Conservation (phyloP, 2,113 vertebrate genomes). For the Lepus europaeus region DNA sequence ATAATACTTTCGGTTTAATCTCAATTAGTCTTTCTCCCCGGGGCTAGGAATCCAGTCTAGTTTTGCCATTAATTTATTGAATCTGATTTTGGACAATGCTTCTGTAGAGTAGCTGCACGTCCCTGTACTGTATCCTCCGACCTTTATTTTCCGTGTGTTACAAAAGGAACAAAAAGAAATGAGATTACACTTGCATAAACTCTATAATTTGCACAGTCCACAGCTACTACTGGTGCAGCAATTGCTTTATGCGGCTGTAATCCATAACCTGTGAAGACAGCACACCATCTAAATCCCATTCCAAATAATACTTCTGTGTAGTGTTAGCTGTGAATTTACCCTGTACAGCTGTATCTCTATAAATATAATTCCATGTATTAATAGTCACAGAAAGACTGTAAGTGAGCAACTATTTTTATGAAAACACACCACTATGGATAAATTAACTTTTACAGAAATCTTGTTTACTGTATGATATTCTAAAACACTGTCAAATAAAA, state of each 20-base stretch:
- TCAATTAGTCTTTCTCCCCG: slow-evolving; percentile 88
- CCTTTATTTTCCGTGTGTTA: slow-evolving; percentile 88
- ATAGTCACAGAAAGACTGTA: slow-evolving; percentile 98
- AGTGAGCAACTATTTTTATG: slow-evolving; percentile 99
- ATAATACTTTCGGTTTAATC: slow-evolving; percentile 86
- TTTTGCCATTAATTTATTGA: slow-evolving; percentile 90
- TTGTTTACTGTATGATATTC: slow-evolving; percentile 99
- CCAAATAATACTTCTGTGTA: slow-evolving; percentile 97
- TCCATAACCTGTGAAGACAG: slow-evolving; percentile 93
- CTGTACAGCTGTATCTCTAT: slow-evolving; percentile 99
- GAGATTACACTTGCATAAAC: slow-evolving; percentile 90
- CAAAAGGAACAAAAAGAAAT: slow-evolving; percentile 84
- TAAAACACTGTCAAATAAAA: slow-evolving; percentile 99
- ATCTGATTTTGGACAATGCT: slow-evolving; percentile 90
- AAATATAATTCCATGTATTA: slow-evolving; percentile 98
- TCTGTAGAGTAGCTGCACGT: slow-evolving; percentile 91
- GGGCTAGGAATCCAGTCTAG: slow-evolving; percentile 87
- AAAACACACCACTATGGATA: slow-evolving; percentile 98
- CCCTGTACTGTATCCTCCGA: slow-evolving; percentile 84
- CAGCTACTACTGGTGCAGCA: slow-evolving; percentile 91
- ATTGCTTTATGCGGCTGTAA: slow-evolving; percentile 94
- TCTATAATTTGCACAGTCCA: slow-evolving; percentile 92
- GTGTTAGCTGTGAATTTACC: slow-evolving; percentile 97
- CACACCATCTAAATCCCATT: slow-evolving; percentile 93
- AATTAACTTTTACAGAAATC: slow-evolving; percentile 99